Evolutionary conservation across 2,888 invertebrate genomes (phyloP), one percentile per base, ranked within the genome.

Genomic region (Aleiodes leptofemur): DNA sequence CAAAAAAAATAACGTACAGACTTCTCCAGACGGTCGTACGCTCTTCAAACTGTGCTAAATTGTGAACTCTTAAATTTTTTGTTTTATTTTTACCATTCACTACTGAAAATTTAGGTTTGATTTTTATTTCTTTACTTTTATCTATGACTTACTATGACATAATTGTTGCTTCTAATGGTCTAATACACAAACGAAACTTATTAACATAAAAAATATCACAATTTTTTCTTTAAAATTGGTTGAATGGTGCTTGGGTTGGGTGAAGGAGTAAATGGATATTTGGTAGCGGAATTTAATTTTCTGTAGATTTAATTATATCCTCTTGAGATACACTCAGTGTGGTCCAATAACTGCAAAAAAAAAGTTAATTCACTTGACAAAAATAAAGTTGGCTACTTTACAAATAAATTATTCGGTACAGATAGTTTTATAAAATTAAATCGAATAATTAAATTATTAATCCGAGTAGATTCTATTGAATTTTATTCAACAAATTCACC

Each of bases 231-330:
- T 76, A 80, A 76, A 81, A 81, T 79, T 79, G 82, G 81, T 84
- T 83, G 84, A 84, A 81, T 84, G 85, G 81, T 81, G 81, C 80
- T 81, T 81, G 78, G 82, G 78, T 68, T 69, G 76, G 79, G 76
- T 80, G 75, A 72, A 77, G 78, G 69, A 68, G 55, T 69, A 77
- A 78, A 73, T 70, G 50, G 78, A 79, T 81, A 80, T 75, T 78
- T 74, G 79, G 76, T 76, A 76, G 75, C 50, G 48, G 66, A 50
- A 59, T 69, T 71, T 79, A 73, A 53, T 74, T 78, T 74, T 69
- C 69, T 57, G 57, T 73, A 78, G 66, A 7, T 50, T 50, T 61
- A 61, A 61, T 57, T 38, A 61, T 14, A 14, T 64, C 73, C 55
- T 38, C 7, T 69, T 74, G 51, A 69, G 51, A 69, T 69, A 13